These are phyloP conservation scores for Lindbergichthys nudifrons DNA, from an alignment of 2,797 vertebrate species.

Conservation along the genomic window DNA sequence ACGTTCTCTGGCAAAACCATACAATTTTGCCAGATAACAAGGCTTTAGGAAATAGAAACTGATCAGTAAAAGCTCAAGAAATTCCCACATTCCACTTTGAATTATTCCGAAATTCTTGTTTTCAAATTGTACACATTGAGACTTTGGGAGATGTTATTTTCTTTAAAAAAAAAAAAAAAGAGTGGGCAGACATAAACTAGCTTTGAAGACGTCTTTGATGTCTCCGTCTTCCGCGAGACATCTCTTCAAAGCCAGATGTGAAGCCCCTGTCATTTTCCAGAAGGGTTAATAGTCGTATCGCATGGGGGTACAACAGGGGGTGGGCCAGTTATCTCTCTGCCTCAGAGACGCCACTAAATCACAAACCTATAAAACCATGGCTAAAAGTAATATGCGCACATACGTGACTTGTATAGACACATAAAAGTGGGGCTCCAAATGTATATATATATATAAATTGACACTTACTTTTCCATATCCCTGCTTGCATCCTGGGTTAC, in stretches of 20 bases:
- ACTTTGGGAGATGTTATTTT: constrained; percentile 1
- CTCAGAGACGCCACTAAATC: constrained; percentile 27
- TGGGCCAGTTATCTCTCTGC: constrained; percentile 17
- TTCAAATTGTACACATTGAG: not conserved
- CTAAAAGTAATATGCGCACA: constrained; percentile 31
- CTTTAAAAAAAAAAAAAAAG: not conserved
- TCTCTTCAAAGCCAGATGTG: constrained; percentile 59
- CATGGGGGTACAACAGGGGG: constrained; percentile 9
- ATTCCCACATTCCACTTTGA: constrained; percentile 5
- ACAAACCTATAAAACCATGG: constrained; percentile 34
- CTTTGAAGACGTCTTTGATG: constrained; percentile 58
- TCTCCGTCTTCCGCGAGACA: constrained; percentile 33
- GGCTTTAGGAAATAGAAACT: constrained; percentile 6
- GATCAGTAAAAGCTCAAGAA: constrained; percentile 29
- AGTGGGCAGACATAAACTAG: constrained; percentile 8
- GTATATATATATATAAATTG: not conserved
- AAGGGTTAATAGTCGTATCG: constrained; percentile 52
- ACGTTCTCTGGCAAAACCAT: not conserved
- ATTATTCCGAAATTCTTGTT: constrained; percentile 6
- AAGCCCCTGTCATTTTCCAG: constrained; percentile 55
- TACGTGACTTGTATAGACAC: constrained; percentile 31
- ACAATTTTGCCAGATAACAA: not conserved
- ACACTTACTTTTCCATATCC: constrained; percentile 25
- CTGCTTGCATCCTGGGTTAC: constrained; percentile 19
- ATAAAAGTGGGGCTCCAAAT: constrained; percentile 14